These are phyloP conservation scores for Autographa pulchrina DNA, from an alignment of 2,888 invertebrate species.

Conservation along the genomic window DNA sequence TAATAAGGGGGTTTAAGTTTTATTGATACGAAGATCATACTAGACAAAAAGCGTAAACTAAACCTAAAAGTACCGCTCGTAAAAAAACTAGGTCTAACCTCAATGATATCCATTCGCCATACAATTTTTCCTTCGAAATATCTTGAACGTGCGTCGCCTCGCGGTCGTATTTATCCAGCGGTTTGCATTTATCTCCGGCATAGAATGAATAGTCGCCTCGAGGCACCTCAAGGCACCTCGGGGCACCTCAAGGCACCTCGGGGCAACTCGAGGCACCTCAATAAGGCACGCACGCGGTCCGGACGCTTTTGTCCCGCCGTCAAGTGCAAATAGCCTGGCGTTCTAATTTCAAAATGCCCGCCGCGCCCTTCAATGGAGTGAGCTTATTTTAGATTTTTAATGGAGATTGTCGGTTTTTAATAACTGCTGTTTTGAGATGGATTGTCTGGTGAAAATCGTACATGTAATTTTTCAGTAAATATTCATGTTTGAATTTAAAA, in stretches of 20 bases:
- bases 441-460: too few relatives aligned
- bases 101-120: slow-evolving; percentile 26
- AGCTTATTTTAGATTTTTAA: slow-evolving; percentile 71
- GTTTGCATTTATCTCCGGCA: slow-evolving; percentile 64
- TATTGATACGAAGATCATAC: too few relatives aligned
- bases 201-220: slow-evolving; percentile 63
- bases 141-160: slow-evolving; percentile 35
- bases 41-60: too few relatives aligned
- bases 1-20: too few relatives aligned
- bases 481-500: too few relatives aligned
- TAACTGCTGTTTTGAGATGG: not conserved
- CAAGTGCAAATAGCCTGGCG: slow-evolving; percentile 85
- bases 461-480: too few relatives aligned
- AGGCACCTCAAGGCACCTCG: slow-evolving; percentile 69
- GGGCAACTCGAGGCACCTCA: slow-evolving; percentile 60
- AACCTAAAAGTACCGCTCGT: too few relatives aligned
- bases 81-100: slow-evolving; percentile 29
- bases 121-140: slow-evolving; percentile 31
- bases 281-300: slow-evolving; percentile 74
- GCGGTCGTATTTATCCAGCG: slow-evolving; percentile 61
- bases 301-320: slow-evolving; percentile 75
- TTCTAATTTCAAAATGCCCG: slow-evolving; percentile 82
- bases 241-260: too few relatives aligned
- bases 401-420: slow-evolving; percentile 49
- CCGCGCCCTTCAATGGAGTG: slow-evolving; percentile 69